Conservation (phyloP, 2,113 vertebrate species). For the Mystacornis crossleyi region DNA sequence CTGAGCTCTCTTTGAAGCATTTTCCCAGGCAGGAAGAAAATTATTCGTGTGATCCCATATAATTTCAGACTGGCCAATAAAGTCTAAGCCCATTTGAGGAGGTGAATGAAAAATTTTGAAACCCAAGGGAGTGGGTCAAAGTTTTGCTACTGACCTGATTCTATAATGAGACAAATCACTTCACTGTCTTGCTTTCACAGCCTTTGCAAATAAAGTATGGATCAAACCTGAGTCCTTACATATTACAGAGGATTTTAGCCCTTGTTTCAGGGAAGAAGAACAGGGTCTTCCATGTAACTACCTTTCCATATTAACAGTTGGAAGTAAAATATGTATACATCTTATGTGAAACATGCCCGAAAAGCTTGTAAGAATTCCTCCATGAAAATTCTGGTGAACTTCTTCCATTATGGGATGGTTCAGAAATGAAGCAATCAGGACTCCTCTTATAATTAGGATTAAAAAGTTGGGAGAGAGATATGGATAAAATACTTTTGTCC, state of each 20-base stretch:
- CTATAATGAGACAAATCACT: not conserved
- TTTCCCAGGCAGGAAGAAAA: not conserved
- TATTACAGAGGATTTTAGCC: not conserved
- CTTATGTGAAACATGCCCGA: not conserved
- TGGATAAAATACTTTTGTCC: not conserved
- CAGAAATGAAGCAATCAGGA: not conserved
- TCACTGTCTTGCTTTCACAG: not conserved
- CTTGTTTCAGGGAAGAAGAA: not conserved
- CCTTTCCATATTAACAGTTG: not conserved
- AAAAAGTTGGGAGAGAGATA: not conserved
- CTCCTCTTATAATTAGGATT: not conserved
- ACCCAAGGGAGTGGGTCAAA: not conserved
- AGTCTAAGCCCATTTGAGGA: not conserved
- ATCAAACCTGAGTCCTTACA: not conserved
- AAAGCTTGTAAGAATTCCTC: not conserved
- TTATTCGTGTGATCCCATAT: not conserved
- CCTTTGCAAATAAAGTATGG: not conserved
- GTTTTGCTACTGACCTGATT: not conserved
- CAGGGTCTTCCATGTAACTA: not conserved
- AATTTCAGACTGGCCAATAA: not conserved
- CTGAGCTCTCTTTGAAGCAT: not conserved
- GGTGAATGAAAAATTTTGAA: not conserved
- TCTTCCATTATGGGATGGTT: not conserved
- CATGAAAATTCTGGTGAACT: not conserved
- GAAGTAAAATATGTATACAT: not conserved